phyloP scores from a whole-genome alignment of 2,888 invertebrate species.

The Poecilobothrus nobilitatus region DNA sequence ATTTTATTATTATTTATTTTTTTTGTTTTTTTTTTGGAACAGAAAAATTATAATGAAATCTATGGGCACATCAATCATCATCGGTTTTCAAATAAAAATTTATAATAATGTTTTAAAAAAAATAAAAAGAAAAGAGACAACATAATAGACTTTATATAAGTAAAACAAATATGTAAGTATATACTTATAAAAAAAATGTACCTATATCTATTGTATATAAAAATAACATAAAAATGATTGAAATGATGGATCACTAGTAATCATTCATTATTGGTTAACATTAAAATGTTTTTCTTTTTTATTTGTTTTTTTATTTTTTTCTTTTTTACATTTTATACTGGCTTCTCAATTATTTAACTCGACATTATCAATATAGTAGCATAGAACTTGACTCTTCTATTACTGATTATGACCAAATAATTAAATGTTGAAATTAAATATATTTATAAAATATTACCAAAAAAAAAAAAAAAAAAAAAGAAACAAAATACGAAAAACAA shows the following conservation, averaged over 20 bases:
- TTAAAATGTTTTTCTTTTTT: background rate
- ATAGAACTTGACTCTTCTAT: too few relatives aligned
- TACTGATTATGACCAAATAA: background rate
- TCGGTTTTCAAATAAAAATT: background rate
- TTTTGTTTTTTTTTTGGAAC: too few relatives aligned
- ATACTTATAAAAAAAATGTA: too few relatives aligned
- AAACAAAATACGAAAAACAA: too few relatives aligned
- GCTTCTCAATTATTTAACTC: background rate
- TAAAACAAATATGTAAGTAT: background rate
- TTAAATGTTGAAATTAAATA: background rate
- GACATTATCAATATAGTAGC: too few relatives aligned
- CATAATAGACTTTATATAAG: too few relatives aligned
- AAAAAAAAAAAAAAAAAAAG: too few relatives aligned
- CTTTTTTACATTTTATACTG: too few relatives aligned
- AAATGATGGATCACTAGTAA: conserved; percentile 1
- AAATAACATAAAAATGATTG: background rate
- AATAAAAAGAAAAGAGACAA: background rate
- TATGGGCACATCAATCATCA: conserved; percentile 3
- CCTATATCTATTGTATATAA: too few relatives aligned
- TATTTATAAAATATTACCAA: too few relatives aligned
- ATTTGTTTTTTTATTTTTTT: too few relatives aligned
- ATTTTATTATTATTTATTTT: too few relatives aligned
- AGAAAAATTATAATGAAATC: background rate
- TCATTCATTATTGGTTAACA: conserved; percentile 6
- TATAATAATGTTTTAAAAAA: background rate